phyloP scores from a whole-genome alignment of 2,113 vertebrate genomes.

The Syngnathus typhle region DNA sequence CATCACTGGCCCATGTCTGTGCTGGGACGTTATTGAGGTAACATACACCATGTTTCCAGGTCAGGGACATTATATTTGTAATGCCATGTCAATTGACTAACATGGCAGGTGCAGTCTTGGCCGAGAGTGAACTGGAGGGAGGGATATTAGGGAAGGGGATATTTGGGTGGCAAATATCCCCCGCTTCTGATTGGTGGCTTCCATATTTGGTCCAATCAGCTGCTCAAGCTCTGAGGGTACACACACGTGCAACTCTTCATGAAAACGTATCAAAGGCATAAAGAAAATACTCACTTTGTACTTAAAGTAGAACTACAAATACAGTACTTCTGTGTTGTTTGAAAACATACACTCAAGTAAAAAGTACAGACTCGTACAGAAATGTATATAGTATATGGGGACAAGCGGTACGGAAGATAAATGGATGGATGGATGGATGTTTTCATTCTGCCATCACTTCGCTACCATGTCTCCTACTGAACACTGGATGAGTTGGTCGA shows the following conservation, averaged over 20 bases:
- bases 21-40: conserved; percentile 24
- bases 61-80: conserved; percentile 27
- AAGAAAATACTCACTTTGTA: too few relatives aligned
- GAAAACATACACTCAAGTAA: too few relatives aligned
- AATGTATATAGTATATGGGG: too few relatives aligned
- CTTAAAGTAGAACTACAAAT: too few relatives aligned
- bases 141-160: conserved; percentile 16
- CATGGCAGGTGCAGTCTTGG: conserved; percentile 59
- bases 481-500: too few relatives aligned
- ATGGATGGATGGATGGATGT: too few relatives aligned
- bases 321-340: too few relatives aligned
- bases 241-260: conserved; percentile 30
- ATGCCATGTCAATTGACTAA: conserved; percentile 14
- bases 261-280: too few relatives aligned
- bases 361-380: too few relatives aligned
- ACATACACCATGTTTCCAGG: conserved; percentile 23
- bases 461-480: too few relatives aligned
- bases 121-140: conserved; percentile 52
- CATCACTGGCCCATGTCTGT: conserved; percentile 5
- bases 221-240: conserved; percentile 8
- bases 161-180: neutral
- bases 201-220: conserved; percentile 55
- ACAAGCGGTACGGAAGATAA: too few relatives aligned
- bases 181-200: conserved; percentile 27
- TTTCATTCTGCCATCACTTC: too few relatives aligned